These are phyloP conservation scores for Argopecten irradians DNA, from an alignment of 1,140 invertebrate species.

Conservation along the genomic window DNA sequence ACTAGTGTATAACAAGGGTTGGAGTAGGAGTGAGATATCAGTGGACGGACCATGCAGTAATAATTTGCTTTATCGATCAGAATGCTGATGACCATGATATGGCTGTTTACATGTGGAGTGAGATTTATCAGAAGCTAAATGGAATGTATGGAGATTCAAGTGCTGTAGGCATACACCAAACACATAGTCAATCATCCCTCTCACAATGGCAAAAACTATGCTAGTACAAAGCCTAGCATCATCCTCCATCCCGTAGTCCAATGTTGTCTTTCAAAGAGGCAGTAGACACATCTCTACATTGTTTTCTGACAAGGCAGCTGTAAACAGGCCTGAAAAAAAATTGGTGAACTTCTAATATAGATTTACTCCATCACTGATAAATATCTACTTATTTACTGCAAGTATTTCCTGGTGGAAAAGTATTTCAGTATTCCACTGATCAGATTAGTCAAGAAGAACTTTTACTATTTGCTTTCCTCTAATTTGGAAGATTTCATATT, in stretches of 20 bases:
- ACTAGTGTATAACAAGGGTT: neutral
- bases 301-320: neutral
- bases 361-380: neutral
- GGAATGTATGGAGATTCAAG: conserved; percentile 21
- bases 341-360: neutral
- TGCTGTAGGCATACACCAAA: neutral
- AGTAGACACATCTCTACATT: no score
- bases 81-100: conserved; percentile 6
- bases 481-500: no score
- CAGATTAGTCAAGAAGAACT: no score
- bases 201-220: neutral
- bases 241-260: no score
- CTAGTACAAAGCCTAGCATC: neutral
- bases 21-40: neutral
- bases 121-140: neutral
- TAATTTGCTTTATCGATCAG: conserved; percentile 13
- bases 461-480: no score
- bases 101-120: conserved; percentile 14
- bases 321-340: neutral
- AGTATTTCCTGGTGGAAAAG: neutral
- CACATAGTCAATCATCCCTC: neutral
- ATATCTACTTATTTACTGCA: neutral
- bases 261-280: no score
- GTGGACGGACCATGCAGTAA: neutral
- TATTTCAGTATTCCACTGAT: neutral